phyloP scores from a whole-genome alignment of 2,113 vertebrate genomes.

The Tetrax tetrax region DNA sequence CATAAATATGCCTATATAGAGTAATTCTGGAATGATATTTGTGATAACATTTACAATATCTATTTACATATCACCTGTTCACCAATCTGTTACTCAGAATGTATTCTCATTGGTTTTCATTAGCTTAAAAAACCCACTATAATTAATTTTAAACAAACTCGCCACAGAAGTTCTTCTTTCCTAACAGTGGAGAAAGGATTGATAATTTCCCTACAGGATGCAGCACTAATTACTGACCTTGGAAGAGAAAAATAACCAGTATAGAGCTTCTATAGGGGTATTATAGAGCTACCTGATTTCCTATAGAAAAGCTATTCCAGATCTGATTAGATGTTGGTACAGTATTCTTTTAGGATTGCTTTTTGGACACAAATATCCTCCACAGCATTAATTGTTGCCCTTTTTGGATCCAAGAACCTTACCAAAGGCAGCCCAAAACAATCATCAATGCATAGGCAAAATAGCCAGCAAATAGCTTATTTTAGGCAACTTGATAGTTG shows the following conservation, averaged over 20 bases:
- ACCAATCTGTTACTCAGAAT: background rate
- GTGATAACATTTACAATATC: background rate
- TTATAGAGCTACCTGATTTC: background rate
- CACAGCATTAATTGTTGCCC: background rate
- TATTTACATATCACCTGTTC: background rate
- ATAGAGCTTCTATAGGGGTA: background rate
- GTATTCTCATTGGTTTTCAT: background rate
- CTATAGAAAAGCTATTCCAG: background rate
- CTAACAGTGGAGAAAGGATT: background rate
- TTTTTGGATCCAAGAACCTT: background rate
- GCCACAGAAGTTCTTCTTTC: background rate
- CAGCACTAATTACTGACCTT: background rate
- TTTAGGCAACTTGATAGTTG: background rate
- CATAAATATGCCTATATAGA: background rate
- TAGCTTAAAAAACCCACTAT: background rate
- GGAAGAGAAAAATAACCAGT: background rate
- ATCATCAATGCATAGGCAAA: accelerated
- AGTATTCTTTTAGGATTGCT: background rate
- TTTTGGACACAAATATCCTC: background rate
- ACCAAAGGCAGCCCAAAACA: background rate
- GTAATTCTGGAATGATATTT: background rate
- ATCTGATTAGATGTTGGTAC: background rate
- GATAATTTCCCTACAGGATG: background rate
- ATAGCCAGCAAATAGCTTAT: background rate
- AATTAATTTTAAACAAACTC: background rate